These are phyloP conservation scores for Enteromius afrohamiltoni DNA, from an alignment of 2,797 vertebrate species.

Conservation along the genomic window DNA sequence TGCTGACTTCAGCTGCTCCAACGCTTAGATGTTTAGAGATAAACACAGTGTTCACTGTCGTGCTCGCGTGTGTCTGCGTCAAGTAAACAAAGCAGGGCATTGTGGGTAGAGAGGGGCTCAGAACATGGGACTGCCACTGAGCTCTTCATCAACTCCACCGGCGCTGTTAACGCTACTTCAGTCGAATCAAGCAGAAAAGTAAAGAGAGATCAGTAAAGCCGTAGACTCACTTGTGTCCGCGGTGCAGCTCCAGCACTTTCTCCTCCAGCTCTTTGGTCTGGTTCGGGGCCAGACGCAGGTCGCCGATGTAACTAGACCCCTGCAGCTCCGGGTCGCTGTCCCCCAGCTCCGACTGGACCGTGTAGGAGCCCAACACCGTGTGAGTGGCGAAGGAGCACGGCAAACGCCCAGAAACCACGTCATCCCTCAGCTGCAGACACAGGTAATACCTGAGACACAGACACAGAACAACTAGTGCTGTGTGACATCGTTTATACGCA, in stretches of 20 bases:
- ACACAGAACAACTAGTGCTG: too few species aligned
- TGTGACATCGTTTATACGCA: too few species aligned
- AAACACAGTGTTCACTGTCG: conserved; percentile 17
- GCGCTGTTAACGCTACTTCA: background rate
- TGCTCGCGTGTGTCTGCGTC: conserved; percentile 14
- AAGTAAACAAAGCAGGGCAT: conserved; percentile 35
- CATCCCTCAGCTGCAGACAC: conserved; percentile 93
- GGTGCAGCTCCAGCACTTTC: conserved; percentile 93
- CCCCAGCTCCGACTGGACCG: conserved; percentile 92
- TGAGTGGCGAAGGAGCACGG: conserved; percentile 96
- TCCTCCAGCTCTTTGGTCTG: conserved; percentile 78
- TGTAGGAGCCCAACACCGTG: conserved; percentile 92
- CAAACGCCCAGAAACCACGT: conserved; percentile 91
- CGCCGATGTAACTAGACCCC: conserved; percentile 88
- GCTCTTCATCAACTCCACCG: conserved; percentile 3
- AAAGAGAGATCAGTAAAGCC: too few species aligned
- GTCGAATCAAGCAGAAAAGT: too few species aligned
- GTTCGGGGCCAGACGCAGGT: conserved; percentile 93
- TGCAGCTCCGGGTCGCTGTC: conserved; percentile 93
- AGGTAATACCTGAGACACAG: conserved; percentile 82
- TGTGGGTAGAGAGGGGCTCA: conserved; percentile 26
- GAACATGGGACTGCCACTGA: conserved; percentile 31
- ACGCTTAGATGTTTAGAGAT: background rate
- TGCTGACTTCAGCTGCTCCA: conserved; percentile 5
- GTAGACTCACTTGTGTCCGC: conserved; percentile 93